Evolutionary conservation across 2,797 vertebrate genomes (phyloP).

Genomic region (Oryzias sinensis): DNA sequence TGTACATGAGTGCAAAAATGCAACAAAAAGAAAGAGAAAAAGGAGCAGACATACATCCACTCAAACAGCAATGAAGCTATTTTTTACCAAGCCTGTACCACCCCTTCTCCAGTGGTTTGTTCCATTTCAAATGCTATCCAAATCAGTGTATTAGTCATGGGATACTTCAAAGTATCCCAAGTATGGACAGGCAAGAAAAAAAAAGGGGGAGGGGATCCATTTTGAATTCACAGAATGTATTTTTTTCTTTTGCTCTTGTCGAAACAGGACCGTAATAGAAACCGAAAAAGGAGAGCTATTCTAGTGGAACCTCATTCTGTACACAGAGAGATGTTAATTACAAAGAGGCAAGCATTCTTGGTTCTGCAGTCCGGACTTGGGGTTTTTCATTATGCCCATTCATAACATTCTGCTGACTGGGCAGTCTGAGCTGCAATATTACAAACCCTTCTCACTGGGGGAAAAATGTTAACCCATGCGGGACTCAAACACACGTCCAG

Average conservation of each 20-base stretch:
- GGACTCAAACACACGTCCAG: constrained; percentile 52
- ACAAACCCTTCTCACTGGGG: constrained; percentile 63
- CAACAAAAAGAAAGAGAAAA: constrained; percentile 2
- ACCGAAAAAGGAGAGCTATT: constrained; percentile 71
- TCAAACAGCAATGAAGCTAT: constrained; percentile 23
- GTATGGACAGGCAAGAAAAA: constrained; percentile 37
- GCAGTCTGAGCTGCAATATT: constrained; percentile 68
- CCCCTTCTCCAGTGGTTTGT: constrained; percentile 48
- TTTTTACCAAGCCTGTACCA: constrained; percentile 38
- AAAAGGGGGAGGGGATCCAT: constrained; percentile 21
- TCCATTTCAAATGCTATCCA: constrained; percentile 52
- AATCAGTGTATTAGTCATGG: constrained; percentile 63
- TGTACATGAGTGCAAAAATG: background rate
- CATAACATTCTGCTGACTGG: constrained; percentile 81
- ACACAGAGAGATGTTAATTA: constrained; percentile 79
- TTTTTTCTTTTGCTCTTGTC: constrained; percentile 31
- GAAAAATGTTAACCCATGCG: constrained; percentile 74
- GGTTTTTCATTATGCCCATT: constrained; percentile 77
- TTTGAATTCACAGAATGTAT: constrained; percentile 55
- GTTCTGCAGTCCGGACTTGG: constrained; percentile 70
- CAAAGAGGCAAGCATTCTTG: constrained; percentile 77
- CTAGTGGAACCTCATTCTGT: constrained; percentile 67
- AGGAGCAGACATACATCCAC: constrained; percentile 39
- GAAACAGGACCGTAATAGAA: constrained; percentile 70
- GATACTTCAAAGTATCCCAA: constrained; percentile 71